Base-by-base conservation (phyloP, 2,113 vertebrate species). In the Irena cyanogastra region DNA sequence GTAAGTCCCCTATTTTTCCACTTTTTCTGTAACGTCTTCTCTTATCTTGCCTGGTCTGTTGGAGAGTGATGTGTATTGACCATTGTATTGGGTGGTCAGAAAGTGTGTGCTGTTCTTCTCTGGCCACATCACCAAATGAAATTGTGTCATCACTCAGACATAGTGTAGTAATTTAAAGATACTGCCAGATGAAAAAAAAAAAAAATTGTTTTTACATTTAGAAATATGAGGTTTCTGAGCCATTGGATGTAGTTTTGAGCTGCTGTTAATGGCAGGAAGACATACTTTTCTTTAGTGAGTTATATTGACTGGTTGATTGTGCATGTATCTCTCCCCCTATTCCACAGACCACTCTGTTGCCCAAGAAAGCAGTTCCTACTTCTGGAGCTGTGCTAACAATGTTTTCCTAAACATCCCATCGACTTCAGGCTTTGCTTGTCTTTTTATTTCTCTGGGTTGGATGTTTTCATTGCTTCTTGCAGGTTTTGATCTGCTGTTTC, bases 61-160 rank as follows among this genome's bases (percentile, higher is more conserved):
- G 65, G 17, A 82, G 22, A 31, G 5, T 1, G 1, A 6, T 5
- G 0, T 11, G 2, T 39, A 11, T 47, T 60, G 50, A 65, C 80
- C n/a, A 27, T 7, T 26, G 57, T 20, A 7, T 2, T 61, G 8
- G 5, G 4, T 42, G 20, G 4, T 56, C 18, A 42, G 17, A 60
- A 77, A 69, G 5, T 4, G 20, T 26, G 4, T 42, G 28, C 33
- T 74, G 9, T 28, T 83, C 17, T 68, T 8, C 16, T 63, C 22
- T 53, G 33, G 12, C 13, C 28, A n/a, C 13, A 75, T 33, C 19
- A 47, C 31, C 27, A 61, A 53, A 31, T 22, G 37, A 41, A 86
- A 47, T 11, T 41, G 7, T 47, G 45, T 16, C 26, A 17, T 76
- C 27, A 66, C 30, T 63, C 63, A 70, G 41, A 52, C 13, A 44